Percentiles rank a stretch among this genome's conserved stretches.
Conservation (phyloP, 2,797 vertebrate species). For the Ataeniobius toweri region DNA sequence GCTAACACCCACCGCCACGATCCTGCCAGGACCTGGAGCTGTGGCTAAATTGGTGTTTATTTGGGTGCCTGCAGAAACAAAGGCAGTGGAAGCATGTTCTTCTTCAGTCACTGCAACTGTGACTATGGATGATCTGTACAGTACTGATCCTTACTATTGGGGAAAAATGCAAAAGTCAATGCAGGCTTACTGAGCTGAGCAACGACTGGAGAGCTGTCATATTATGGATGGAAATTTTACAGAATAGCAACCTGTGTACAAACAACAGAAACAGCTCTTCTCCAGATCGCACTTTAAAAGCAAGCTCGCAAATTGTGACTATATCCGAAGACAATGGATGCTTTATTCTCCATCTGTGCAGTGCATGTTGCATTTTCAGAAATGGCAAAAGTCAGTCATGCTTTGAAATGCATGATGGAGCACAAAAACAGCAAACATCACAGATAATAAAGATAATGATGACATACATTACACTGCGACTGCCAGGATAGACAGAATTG, state of each 20-base stretch:
- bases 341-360: conserved; percentile 4
- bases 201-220: background rate
- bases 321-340: conserved; percentile 2
- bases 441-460: no score
- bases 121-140: background rate
- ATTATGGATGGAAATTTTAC: background rate
- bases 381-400: no score
- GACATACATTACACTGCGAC: no score
- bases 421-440: no score
- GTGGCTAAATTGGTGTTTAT: background rate
- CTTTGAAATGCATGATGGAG: no score
- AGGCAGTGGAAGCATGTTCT: background rate
- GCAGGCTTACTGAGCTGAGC: background rate
- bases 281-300: conserved; percentile 4
- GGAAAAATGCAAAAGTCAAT: background rate
- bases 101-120: background rate
- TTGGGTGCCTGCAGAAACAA: background rate
- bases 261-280: conserved; percentile 2
- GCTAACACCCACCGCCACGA: background rate
- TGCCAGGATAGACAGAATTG: no score
- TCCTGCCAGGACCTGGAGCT: conserved; percentile 1
- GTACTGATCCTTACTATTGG: background rate
- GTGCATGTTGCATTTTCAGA: no score
- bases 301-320: conserved; percentile 3
- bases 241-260: background rate